Evolutionary conservation across 2,888 invertebrate genomes (phyloP).

Genomic region (Candidula unifasciata): DNA sequence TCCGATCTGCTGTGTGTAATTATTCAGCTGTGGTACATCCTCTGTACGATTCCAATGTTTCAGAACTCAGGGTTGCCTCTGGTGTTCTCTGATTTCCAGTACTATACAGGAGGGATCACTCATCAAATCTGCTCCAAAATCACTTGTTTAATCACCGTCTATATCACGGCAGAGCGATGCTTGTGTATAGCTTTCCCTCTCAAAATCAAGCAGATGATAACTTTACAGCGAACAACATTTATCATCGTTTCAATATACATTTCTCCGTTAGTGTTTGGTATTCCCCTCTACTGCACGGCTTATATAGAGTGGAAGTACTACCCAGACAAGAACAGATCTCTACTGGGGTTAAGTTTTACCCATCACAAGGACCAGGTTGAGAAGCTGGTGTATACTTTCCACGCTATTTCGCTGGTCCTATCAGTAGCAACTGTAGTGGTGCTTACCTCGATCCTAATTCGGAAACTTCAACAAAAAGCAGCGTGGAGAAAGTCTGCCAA

Average conservation of each 20-base stretch:
- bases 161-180: slow-evolving; percentile 9
- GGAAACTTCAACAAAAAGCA: background rate
- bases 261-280: background rate
- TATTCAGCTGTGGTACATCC: background rate
- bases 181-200: slow-evolving; percentile 26
- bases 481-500: background rate
- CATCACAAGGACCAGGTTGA: background rate
- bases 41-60: slow-evolving; percentile 1
- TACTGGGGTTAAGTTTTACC: background rate
- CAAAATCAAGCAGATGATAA: slow-evolving; percentile 10
- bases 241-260: background rate
- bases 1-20: background rate
- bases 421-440: background rate
- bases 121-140: background rate
- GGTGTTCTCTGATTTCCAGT: background rate
- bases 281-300: slow-evolving; percentile 1
- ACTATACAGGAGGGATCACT: background rate
- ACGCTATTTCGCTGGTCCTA: background rate
- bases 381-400: background rate
- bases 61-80: background rate
- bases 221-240: background rate
- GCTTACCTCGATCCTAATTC: background rate
- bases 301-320: slow-evolving; percentile 23
- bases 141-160: background rate
- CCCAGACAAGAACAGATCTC: background rate